A percentile compares a stretch with the other conserved stretches of the same genome.
phyloP scores from a whole-genome alignment of 2,113 vertebrate genomes.

The Echinops telfairi region DNA sequence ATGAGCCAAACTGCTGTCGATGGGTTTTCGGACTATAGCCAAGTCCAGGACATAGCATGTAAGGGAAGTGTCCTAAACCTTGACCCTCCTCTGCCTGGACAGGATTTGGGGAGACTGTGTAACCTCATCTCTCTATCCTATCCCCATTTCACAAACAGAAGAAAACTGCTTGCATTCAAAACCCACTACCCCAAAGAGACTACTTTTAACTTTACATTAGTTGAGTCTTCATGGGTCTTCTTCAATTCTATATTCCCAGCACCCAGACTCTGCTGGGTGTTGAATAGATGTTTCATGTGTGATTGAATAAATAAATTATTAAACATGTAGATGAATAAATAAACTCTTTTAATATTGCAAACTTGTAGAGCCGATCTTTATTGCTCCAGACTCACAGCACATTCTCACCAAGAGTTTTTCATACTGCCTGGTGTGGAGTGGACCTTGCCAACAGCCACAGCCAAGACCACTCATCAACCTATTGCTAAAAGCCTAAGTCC shows the following conservation, averaged over 20 bases:
- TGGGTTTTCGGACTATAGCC: not conserved
- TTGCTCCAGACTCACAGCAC: not conserved
- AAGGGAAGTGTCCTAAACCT: not conserved
- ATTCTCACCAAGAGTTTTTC: not conserved
- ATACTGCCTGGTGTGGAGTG: not conserved
- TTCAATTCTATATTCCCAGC: not conserved
- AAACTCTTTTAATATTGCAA: constrained; percentile 6
- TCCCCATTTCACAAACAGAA: not conserved
- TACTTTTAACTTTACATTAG: not conserved
- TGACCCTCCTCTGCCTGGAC: not conserved
- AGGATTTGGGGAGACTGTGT: not conserved
- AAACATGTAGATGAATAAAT: not conserved
- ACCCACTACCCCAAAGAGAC: not conserved
- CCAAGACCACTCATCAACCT: not conserved
- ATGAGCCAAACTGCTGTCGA: not conserved
- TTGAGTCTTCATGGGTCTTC: not conserved
- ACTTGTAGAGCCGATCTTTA: not conserved
- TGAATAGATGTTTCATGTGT: not conserved
- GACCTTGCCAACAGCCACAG: not conserved
- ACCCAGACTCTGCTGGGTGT: not conserved
- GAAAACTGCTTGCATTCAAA: constrained; percentile 9
- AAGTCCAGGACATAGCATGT: not conserved
- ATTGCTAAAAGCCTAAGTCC: not conserved
- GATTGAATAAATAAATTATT: constrained; percentile 28
- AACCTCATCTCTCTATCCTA: not conserved